Evolutionary conservation across 2,113 vertebrate genomes (phyloP), one percentile per base, ranked within the genome.

Genomic region (Eptesicus fuscus): DNA sequence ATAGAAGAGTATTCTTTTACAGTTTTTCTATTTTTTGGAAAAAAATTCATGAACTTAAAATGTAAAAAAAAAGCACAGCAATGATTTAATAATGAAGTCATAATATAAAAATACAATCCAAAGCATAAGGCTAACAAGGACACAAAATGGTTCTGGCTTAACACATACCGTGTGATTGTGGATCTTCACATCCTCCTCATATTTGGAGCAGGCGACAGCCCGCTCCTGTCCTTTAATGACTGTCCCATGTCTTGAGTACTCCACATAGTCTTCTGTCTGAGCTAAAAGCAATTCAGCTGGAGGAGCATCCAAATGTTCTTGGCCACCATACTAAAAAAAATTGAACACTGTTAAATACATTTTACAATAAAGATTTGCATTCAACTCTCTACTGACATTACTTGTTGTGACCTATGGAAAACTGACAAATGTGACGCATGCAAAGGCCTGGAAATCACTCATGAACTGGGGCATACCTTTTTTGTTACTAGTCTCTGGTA

Each of bases 221-320:
- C 99, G 99, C 96, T 99, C 99, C 56, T 99, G 99, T 13, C 99
- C 99, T 98, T 99, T 99, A 95, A 99, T 98, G 42, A 99, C 99
- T 2, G 99, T 99, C 3, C 99, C 99, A 28, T 99, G 99, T 42
- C 99, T 99, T 5, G 99, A 99, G 95, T 99, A 99, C 96, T 99
- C 99, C 96, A 99, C 98, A 0, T 99, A 99, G 96, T 99, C 99
- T 97, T 99, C 99, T 0, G 99, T 99, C 97, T 99, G 99, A 80
- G 99, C 99, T 97, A 99, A 94, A 1, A 99, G 98, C 95, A 99
- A 95, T 95, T 99, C 99, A 87, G 98, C 98, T 0, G 99, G 99
- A 40, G 99, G 99, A 1, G 99, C 98, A 94, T 99, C 98, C 94
- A 99, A 97, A 96, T 99, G 99, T 96, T 99, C 99, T 95, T 99